Percentiles rank a stretch among this genome's conserved stretches.
Evolutionary conservation across 2,113 vertebrate genomes (phyloP).

Genomic region (Probosciger aterrimus): DNA sequence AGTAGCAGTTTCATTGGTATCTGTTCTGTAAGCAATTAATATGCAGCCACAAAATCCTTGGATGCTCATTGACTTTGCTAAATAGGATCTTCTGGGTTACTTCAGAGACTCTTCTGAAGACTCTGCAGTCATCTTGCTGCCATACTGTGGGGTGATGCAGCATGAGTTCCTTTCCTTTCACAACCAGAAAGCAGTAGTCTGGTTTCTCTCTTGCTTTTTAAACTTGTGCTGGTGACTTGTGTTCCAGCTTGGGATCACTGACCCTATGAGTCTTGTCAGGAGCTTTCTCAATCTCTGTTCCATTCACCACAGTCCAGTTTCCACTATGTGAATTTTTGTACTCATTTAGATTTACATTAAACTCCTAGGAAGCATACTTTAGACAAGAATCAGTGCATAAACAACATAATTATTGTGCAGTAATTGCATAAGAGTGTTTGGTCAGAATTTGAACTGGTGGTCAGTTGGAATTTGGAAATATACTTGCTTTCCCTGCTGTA

Average conservation of each 20-base stretch:
- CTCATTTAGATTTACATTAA: not conserved
- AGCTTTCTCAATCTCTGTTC: not conserved
- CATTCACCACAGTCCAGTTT: not conserved
- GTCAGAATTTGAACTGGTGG: not conserved
- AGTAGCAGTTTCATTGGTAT: not conserved
- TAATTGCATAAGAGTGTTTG: not conserved
- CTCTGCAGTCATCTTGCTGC: not conserved
- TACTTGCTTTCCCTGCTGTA: not conserved
- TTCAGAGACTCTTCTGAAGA: not conserved
- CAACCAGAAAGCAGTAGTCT: not conserved
- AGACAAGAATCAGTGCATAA: not conserved
- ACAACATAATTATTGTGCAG: not conserved
- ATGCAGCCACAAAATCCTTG: not conserved
- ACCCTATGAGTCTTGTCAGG: not conserved
- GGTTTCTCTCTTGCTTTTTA: not conserved
- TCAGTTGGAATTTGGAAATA: not conserved
- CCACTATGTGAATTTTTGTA: not conserved
- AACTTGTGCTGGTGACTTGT: not conserved
- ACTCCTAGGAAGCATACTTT: not conserved
- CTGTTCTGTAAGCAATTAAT: not conserved
- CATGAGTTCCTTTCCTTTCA: not conserved
- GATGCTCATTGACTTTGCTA: not conserved
- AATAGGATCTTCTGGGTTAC: not conserved
- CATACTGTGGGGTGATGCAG: not conserved
- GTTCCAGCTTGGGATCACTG: not conserved